Conservation (phyloP, 1,140 invertebrate genomes). For the Oedothorax gibbosus region DNA sequence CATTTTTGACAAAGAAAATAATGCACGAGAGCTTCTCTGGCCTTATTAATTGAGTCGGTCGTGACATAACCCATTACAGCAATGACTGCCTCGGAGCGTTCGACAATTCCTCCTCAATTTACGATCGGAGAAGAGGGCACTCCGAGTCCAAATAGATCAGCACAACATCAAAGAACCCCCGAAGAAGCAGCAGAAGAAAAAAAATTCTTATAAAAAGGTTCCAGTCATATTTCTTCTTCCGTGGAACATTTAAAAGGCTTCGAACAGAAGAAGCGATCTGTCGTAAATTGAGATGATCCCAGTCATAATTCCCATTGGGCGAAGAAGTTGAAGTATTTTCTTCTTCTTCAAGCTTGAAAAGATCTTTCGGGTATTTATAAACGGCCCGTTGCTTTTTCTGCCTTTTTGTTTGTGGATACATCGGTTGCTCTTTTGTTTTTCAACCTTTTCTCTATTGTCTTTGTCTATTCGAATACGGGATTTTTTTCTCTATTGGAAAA, state of each 20-base stretch:
- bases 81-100: no score
- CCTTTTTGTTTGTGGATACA: slow-evolving; percentile 6
- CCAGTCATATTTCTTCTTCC: slow-evolving; percentile 2
- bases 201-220: neutral
- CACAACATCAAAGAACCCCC: slow-evolving; percentile 30
- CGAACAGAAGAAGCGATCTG: slow-evolving; percentile 19
- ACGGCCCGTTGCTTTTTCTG: slow-evolving; percentile 20
- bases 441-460: neutral
- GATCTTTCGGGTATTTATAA: slow-evolving; percentile 35
- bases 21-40: no score
- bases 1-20: no score
- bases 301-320: slow-evolving; percentile 27
- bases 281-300: slow-evolving; percentile 51
- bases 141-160: slow-evolving; percentile 22
- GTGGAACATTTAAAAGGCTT: slow-evolving; percentile 28
- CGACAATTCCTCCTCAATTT: slow-evolving; percentile 2
- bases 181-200: neutral
- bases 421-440: slow-evolving; percentile 2
- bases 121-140: neutral
- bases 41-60: no score
- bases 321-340: slow-evolving; percentile 4
- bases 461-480: neutral
- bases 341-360: neutral
- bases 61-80: no score
- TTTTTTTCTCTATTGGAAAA: no score